phyloP scores from a whole-genome alignment of 2,113 vertebrate species.

The Scomber colias region DNA sequence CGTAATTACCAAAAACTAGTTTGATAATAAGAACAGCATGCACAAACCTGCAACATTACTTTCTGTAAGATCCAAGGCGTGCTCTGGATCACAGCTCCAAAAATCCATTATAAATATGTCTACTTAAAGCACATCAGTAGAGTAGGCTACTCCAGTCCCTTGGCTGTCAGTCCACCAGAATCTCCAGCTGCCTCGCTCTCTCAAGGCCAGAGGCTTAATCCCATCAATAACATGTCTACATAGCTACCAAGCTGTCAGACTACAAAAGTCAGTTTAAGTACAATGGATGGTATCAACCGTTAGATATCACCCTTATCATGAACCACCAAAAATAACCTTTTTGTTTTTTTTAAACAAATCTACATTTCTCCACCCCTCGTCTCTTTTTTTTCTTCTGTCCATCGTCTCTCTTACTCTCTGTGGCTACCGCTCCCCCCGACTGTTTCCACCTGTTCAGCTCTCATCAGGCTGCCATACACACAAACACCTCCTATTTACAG shows the following conservation, averaged over 20 bases:
- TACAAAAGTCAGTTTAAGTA: slow-evolving; percentile 51
- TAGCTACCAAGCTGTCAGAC: slow-evolving; percentile 63
- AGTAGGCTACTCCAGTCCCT: slow-evolving; percentile 69
- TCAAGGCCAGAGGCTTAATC: slow-evolving; percentile 74
- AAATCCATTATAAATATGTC: slow-evolving; percentile 62
- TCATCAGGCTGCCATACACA: slow-evolving; percentile 40
- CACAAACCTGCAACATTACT: slow-evolving; percentile 42
- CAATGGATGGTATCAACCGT: slow-evolving; percentile 41
- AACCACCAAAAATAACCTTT: slow-evolving; percentile 52
- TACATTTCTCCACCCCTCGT: slow-evolving; percentile 24
- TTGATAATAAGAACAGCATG: slow-evolving; percentile 52
- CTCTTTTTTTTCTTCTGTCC: slow-evolving; percentile 1
- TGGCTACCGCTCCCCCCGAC: slow-evolving; percentile 74
- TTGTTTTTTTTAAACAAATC: slow-evolving; percentile 31
- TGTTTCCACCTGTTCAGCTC: slow-evolving; percentile 66
- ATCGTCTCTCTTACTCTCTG: slow-evolving; percentile 34
- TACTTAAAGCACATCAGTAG: slow-evolving; percentile 80
- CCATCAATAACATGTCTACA: slow-evolving; percentile 59
- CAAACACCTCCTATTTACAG: slow-evolving; percentile 76
- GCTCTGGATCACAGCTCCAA: slow-evolving; percentile 39
- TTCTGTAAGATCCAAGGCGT: slow-evolving; percentile 37
- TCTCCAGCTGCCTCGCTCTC: slow-evolving; percentile 81
- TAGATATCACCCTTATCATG: slow-evolving; percentile 44
- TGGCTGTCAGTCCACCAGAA: slow-evolving; percentile 86
- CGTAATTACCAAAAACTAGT: slow-evolving; percentile 38